Evolutionary conservation across 92 coral and sea anemone genomes (phyloP).

Genomic region (Epizoanthus illoricatus): DNA sequence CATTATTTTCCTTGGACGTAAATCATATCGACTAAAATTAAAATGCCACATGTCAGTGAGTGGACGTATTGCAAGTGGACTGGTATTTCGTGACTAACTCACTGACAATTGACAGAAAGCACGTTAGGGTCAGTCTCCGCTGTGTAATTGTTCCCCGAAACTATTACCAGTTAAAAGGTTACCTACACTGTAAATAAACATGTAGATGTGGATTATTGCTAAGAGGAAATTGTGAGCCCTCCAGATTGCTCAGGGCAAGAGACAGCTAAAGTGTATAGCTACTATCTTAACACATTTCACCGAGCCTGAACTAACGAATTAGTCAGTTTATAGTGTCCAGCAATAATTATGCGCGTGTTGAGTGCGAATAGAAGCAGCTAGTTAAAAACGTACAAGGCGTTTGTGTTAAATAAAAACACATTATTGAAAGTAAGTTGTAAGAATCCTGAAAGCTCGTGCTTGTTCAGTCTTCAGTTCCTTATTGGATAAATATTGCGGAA

Average conservation of each 20-base stretch:
- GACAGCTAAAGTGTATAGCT: not conserved
- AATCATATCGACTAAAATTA: not conserved
- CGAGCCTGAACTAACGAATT: not conserved
- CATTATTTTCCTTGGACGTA: not conserved
- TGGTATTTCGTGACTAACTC: not conserved
- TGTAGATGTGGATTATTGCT: not conserved
- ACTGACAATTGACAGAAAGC: not conserved
- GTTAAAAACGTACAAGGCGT: too few relatives aligned
- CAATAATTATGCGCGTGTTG: too few relatives aligned
- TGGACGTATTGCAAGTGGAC: not conserved
- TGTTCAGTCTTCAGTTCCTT: too few relatives aligned
- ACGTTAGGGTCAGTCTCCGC: not conserved
- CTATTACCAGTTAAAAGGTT: slow-evolving; percentile 17
- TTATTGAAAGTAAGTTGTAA: too few relatives aligned
- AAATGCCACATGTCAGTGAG: not conserved
- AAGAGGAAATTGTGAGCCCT: not conserved
- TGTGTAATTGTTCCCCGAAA: not conserved
- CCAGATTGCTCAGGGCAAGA: slow-evolving; percentile 1
- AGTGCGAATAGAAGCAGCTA: too few relatives aligned
- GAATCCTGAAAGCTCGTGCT: too few relatives aligned
- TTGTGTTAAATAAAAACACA: too few relatives aligned
- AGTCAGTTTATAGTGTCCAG: too few relatives aligned
- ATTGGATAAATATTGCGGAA: too few relatives aligned
- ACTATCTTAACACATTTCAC: not conserved
- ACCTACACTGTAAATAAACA: not conserved